Conservation (phyloP, 2,888 invertebrate species). For the Melangyna quadrimaculata region DNA sequence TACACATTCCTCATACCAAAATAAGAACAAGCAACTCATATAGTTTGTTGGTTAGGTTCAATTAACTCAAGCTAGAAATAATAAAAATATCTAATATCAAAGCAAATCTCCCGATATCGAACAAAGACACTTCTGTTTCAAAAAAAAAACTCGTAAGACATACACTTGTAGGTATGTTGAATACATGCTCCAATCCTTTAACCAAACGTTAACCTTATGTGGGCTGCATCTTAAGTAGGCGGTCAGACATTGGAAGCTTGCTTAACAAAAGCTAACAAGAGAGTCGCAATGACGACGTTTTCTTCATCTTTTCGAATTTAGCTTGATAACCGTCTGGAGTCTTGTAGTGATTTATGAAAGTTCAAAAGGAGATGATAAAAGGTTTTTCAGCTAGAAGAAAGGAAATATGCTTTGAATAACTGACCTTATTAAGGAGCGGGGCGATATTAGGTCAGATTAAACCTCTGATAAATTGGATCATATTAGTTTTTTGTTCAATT, state of each 20-base stretch:
- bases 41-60: constrained; percentile 3
- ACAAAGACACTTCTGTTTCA: constrained; percentile 19
- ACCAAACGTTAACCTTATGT: constrained; percentile 51
- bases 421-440: not conserved
- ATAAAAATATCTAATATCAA: constrained; percentile 44
- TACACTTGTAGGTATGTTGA: not conserved
- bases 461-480: not conserved
- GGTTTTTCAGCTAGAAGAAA: not conserved
- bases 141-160: constrained; percentile 9
- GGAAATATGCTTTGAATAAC: not conserved
- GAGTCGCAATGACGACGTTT: not conserved
- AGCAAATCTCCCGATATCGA: constrained; percentile 38
- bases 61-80: not conserved
- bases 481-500: not conserved
- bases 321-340: not conserved
- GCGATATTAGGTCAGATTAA: not conserved
- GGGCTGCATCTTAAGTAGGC: constrained; percentile 64
- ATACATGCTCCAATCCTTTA: not conserved
- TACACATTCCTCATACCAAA: constrained; percentile 21
- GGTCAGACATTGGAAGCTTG: constrained; percentile 45
- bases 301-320: not conserved
- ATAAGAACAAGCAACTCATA: not conserved
- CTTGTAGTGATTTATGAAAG: constrained; percentile 5
- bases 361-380: not conserved
- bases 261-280: not conserved